phyloP scores from a whole-genome alignment of 2,888 invertebrate species.

The Drosophila robusta region DNA sequence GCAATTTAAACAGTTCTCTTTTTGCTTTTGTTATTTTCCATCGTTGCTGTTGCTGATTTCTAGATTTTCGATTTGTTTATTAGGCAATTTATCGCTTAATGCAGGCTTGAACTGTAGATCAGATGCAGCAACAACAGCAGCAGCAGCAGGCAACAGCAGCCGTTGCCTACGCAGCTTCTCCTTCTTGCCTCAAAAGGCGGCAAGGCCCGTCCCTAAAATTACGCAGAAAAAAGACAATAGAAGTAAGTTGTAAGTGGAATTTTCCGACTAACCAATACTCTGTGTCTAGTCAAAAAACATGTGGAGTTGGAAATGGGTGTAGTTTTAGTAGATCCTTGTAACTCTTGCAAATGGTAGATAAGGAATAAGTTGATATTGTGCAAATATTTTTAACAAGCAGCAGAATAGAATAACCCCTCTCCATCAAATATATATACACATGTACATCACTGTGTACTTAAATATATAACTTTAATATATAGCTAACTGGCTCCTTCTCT shows the following conservation, averaged over 20 bases:
- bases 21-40: not conserved
- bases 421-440: too few relatives aligned
- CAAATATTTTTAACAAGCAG: too few relatives aligned
- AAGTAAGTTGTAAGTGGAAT: not conserved
- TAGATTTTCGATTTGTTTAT: slow-evolving; percentile 57
- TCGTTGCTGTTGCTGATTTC: slow-evolving; percentile 8
- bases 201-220: not conserved
- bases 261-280: not conserved
- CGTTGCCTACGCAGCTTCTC: slow-evolving; percentile 7
- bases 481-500: too few relatives aligned
- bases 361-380: too few relatives aligned
- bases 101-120: slow-evolving; percentile 24
- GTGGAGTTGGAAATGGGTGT: too few relatives aligned
- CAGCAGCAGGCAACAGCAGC: slow-evolving; percentile 5
- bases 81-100: slow-evolving; percentile 45
- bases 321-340: too few relatives aligned
- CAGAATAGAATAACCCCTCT: too few relatives aligned
- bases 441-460: too few relatives aligned
- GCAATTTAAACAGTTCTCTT: slow-evolving; percentile 32
- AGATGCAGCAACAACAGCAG: slow-evolving; percentile 14
- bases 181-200: slow-evolving; percentile 1
- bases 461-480: too few relatives aligned
- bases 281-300: not conserved
- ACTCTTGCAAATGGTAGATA: too few relatives aligned
- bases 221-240: slow-evolving; percentile 51